These are phyloP conservation scores for Tinea trinotella DNA, from an alignment of 2,888 invertebrate genomes.

Conservation along the genomic window DNA sequence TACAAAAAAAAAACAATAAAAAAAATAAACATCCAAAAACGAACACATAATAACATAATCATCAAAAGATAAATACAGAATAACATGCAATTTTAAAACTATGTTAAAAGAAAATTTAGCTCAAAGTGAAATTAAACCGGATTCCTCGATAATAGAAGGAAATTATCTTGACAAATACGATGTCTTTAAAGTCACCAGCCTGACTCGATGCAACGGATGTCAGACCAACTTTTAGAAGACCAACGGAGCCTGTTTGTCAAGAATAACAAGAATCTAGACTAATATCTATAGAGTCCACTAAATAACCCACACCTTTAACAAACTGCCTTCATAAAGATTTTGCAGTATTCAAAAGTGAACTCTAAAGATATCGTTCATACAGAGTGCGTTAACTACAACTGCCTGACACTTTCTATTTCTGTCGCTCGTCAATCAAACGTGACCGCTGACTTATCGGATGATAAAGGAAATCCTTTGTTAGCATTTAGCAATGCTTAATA, in stretches of 20 bases:
- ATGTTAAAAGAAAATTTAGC: not conserved
- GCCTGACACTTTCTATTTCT: conserved; percentile 61
- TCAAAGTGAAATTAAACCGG: conserved; percentile 2
- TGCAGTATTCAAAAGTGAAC: not conserved
- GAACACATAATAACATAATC: too few species aligned
- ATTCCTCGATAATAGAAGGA: not conserved
- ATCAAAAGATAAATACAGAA: not conserved
- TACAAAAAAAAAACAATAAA: too few species aligned
- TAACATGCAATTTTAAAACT: not conserved
- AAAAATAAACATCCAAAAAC: too few species aligned
- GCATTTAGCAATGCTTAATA: not conserved
- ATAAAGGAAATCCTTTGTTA: conserved; percentile 11
- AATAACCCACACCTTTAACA: too few species aligned
- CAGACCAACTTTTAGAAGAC: conserved; percentile 14
- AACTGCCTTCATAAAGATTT: too few species aligned
- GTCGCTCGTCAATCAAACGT: conserved; percentile 37
- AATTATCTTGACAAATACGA: conserved; percentile 9
- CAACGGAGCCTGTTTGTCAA: conserved; percentile 14
- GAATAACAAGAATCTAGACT: not conserved
- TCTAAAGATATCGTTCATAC: not conserved
- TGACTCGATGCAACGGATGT: conserved; percentile 13
- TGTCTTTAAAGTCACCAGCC: conserved; percentile 11
- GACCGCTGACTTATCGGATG: conserved; percentile 28
- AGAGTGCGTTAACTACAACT: conserved; percentile 10
- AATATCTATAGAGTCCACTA: not conserved